Evolutionary conservation across 2,113 vertebrate genomes (phyloP).

Genomic region (Hyaena hyaena): DNA sequence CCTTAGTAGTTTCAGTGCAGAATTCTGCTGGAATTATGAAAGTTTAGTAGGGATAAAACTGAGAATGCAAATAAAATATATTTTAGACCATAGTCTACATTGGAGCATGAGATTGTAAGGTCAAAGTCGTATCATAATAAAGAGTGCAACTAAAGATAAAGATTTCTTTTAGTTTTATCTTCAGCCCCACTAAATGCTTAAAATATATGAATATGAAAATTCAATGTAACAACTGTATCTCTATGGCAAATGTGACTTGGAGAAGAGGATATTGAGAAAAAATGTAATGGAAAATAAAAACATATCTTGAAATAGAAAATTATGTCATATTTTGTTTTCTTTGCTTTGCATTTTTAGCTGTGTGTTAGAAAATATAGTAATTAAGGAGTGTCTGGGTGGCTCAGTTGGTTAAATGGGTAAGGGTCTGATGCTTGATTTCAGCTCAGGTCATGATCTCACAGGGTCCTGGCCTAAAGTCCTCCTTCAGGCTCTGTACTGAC

Average conservation of each 20-base stretch:
- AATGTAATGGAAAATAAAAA: background rate
- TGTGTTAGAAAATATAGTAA: background rate
- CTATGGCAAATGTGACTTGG: background rate
- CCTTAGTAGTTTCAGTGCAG: conserved; percentile 73
- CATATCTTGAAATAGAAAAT: background rate
- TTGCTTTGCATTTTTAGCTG: background rate
- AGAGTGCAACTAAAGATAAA: background rate
- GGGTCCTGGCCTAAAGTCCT: too few species aligned
- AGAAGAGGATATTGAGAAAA: background rate
- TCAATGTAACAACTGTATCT: background rate
- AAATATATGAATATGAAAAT: conserved; percentile 24
- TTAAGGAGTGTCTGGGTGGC: too few species aligned
- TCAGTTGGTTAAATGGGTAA: too few species aligned
- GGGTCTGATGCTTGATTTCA: too few species aligned
- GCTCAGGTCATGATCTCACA: too few species aligned
- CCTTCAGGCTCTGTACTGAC: too few species aligned
- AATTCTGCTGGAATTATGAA: conserved; percentile 78
- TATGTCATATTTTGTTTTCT: background rate
- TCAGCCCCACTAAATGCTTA: background rate
- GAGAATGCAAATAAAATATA: conserved; percentile 75
- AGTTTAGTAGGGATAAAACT: conserved; percentile 74
- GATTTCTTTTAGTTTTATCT: background rate
- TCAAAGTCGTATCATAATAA: conserved; percentile 76
- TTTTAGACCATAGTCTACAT: conserved; percentile 50
- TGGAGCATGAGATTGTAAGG: conserved; percentile 72